phyloP scores from a whole-genome alignment of 2,113 vertebrate species.

The Epinephelus fuscoguttatus region DNA sequence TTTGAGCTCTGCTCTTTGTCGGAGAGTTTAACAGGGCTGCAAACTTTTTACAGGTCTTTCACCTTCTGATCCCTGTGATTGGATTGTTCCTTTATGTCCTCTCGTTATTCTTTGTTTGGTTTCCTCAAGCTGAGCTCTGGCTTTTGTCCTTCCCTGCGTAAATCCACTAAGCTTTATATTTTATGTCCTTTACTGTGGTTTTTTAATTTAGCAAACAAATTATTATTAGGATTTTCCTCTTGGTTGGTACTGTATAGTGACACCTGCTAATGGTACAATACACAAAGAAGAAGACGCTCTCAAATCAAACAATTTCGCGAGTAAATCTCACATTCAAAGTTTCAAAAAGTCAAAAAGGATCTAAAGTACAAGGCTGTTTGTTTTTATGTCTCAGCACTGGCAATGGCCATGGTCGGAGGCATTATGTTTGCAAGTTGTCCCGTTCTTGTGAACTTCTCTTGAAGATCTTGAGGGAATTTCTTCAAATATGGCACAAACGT shows the following conservation, averaged over 20 bases:
- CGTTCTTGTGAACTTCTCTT: no score
- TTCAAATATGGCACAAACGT: no score
- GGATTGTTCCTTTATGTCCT: not conserved
- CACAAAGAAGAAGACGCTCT: no score
- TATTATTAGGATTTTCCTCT: not conserved
- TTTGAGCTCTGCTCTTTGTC: constrained; percentile 9
- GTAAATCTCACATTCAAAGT: no score
- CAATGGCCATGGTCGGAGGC: no score
- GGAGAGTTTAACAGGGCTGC: not conserved
- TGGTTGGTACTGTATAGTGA: not conserved
- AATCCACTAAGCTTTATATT: not conserved
- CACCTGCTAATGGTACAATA: no score
- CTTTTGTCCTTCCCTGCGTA: not conserved
- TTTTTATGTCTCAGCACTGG: no score
- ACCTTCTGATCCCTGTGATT: not conserved
- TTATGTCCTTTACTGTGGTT: not conserved
- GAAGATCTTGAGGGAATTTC: no score
- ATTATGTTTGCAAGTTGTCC: no score
- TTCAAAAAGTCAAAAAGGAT: no score
- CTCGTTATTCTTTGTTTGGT: not conserved
- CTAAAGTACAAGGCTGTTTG: no score
- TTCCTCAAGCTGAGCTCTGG: not conserved
- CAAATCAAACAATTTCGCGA: no score
- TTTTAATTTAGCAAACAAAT: not conserved
- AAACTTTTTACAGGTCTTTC: not conserved